These are phyloP conservation scores for Oryzias javanicus DNA, from an alignment of 2,113 vertebrate genomes.

Conservation along the genomic window DNA sequence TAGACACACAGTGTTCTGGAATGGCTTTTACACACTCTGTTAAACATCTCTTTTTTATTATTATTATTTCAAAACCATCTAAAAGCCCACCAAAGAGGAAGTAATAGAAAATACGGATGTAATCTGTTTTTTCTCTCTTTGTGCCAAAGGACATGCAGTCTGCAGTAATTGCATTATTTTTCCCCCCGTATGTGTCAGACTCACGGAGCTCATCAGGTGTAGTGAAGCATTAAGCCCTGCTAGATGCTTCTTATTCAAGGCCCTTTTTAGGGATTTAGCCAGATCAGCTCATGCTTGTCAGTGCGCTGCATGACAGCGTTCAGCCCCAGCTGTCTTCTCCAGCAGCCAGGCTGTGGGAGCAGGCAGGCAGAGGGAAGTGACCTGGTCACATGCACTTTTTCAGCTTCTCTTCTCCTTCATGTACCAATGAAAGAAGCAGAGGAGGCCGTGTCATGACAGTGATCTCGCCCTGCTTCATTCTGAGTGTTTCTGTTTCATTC, in stretches of 20 bases:
- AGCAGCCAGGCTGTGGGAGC: too few species aligned
- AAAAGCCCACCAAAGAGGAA: slow-evolving; percentile 9
- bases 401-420: too few species aligned
- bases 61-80: too few species aligned
- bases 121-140: slow-evolving; percentile 1
- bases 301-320: neutral
- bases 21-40: slow-evolving; percentile 14
- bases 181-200: slow-evolving; percentile 19
- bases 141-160: neutral
- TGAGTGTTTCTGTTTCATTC: too few species aligned
- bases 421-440: neutral
- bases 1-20: slow-evolving; percentile 53
- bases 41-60: too few species aligned
- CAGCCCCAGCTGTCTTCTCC: slow-evolving; percentile 14
- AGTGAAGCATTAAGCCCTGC: slow-evolving; percentile 7
- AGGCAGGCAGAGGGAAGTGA: neutral
- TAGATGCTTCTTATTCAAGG: slow-evolving; percentile 14
- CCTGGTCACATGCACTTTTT: neutral
- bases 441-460: neutral
- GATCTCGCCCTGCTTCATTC: neutral
- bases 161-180: neutral
- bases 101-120: slow-evolving; percentile 5
- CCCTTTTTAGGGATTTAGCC: slow-evolving; percentile 23
- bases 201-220: slow-evolving; percentile 21
- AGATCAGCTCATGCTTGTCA: slow-evolving; percentile 31